A percentile compares a stretch with the other conserved stretches of the same genome.
Evolutionary conservation across 1,140 invertebrate genomes (phyloP).

Genomic region (Paraescarpia echinospica): DNA sequence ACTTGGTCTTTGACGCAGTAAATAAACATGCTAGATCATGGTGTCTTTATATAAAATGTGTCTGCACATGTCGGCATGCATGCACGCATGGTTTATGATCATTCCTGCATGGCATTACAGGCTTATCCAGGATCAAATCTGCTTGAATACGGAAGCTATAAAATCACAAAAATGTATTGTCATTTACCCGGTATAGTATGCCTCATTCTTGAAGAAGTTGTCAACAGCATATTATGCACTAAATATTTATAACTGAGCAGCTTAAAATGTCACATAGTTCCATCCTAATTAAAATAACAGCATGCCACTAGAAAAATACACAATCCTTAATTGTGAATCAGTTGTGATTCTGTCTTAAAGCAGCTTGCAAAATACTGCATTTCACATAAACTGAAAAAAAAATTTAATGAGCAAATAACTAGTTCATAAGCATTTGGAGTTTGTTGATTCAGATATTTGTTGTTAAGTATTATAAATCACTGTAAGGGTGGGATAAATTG

Average conservation of each 20-base stretch:
- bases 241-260: neutral
- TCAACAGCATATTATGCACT: neutral
- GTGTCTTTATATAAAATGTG: neutral
- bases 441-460: too few species aligned
- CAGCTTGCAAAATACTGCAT: neutral
- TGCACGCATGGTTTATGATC: neutral
- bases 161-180: neutral
- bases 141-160: neutral
- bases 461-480: too few species aligned
- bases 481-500: too few species aligned
- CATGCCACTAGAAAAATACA: too few species aligned
- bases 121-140: neutral
- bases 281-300: neutral
- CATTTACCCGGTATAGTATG: neutral
- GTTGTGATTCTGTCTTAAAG: too few species aligned
- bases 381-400: neutral
- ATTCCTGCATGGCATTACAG: neutral
- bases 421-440: too few species aligned
- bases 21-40: neutral
- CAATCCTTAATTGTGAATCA: too few species aligned
- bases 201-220: neutral
- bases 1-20: neutral
- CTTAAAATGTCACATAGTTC: neutral
- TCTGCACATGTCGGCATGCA: neutral
- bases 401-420: too few species aligned